phyloP scores from a whole-genome alignment of 2,888 invertebrate genomes.

The Azorinus chamasolen region DNA sequence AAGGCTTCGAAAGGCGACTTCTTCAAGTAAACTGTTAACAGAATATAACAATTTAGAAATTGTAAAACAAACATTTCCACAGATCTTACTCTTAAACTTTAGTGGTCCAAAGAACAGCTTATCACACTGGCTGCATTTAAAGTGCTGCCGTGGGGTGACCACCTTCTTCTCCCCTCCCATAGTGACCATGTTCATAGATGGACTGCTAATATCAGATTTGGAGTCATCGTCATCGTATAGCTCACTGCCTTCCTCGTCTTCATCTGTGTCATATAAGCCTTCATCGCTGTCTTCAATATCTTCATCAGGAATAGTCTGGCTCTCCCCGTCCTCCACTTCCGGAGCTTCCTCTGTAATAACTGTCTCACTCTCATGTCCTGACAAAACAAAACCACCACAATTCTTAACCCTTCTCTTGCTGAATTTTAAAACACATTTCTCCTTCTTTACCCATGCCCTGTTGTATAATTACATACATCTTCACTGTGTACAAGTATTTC shows the following conservation, averaged over 20 bases:
- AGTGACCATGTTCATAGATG: neutral
- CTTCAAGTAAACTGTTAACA: no score
- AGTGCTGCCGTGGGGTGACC: slow-evolving; percentile 51
- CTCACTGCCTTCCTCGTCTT: slow-evolving; percentile 44
- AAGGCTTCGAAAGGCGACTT: no score
- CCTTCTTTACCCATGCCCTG: no score
- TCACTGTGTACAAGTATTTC: no score
- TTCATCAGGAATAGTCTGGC: slow-evolving; percentile 4
- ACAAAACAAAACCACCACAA: no score
- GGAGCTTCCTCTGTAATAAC: neutral
- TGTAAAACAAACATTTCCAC: no score
- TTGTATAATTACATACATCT: no score
- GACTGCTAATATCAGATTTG: neutral
- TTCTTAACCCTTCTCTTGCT: no score
- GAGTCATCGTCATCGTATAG: slow-evolving; percentile 13
- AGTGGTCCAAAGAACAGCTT: slow-evolving; percentile 64
- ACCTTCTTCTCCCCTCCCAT: slow-evolving; percentile 26
- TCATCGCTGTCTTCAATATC: slow-evolving; percentile 51
- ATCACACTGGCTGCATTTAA: slow-evolving; percentile 59
- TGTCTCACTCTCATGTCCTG: no score
- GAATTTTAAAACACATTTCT: no score
- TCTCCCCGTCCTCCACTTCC: neutral
- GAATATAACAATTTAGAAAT: no score
- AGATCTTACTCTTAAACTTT: slow-evolving; percentile 60
- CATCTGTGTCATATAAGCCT: slow-evolving; percentile 39